Conservation (phyloP, 2,113 vertebrate species). For the Eulemur macaco region DNA sequence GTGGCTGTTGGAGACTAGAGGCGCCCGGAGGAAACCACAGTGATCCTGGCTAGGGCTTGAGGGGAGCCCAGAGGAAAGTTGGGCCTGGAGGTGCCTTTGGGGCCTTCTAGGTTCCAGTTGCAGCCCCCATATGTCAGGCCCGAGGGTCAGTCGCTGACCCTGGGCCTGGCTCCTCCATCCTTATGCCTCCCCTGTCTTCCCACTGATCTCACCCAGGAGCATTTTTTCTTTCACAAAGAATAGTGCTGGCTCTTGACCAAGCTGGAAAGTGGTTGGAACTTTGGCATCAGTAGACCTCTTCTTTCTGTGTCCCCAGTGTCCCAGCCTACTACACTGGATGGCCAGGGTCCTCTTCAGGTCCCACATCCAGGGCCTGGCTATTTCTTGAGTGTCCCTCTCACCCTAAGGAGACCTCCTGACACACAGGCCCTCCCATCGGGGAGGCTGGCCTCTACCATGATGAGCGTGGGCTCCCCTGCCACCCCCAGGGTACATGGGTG, state of each 20-base stretch:
- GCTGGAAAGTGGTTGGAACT: neutral
- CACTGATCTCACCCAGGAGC: neutral
- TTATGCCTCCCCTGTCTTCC: neutral
- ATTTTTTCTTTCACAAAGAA: neutral
- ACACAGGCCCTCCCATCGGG: neutral
- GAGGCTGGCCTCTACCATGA: neutral
- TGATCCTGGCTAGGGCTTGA: neutral
- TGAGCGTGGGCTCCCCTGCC: neutral
- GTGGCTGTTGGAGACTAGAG: constrained; percentile 57
- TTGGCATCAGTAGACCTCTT: neutral
- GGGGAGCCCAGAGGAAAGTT: neutral
- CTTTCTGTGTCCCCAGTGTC: neutral
- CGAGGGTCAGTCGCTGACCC: neutral
- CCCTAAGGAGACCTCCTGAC: neutral
- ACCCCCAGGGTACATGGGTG: neutral
- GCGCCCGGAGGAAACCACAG: constrained; percentile 69
- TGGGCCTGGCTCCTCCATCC: neutral
- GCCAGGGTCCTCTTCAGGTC: neutral
- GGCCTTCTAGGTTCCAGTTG: neutral
- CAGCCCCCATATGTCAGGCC: neutral
- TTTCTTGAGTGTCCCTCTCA: neutral
- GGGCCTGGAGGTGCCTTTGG: neutral
- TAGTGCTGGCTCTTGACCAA: constrained; percentile 29
- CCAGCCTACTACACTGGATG: neutral
- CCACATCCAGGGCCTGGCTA: neutral